Percentiles rank a stretch among this genome's conserved stretches.
Conservation (phyloP, 2,888 invertebrate species). For the Desoria tigrina region DNA sequence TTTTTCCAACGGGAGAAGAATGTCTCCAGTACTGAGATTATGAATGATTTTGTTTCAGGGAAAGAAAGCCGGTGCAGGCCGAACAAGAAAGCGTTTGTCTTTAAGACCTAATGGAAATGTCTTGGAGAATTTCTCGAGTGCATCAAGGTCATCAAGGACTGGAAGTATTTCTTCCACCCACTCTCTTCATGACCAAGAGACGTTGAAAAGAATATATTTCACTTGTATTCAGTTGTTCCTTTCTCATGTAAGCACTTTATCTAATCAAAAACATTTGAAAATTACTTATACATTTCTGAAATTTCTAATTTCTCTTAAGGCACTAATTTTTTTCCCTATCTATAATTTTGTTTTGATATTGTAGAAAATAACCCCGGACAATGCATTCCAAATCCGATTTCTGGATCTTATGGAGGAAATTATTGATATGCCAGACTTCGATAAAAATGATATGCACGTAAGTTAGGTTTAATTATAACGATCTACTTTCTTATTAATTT, state of each 20-base stretch:
- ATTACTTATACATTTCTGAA: conserved; percentile 1
- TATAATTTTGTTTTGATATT: neutral
- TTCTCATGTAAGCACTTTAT: conserved; percentile 46
- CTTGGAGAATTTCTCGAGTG: neutral
- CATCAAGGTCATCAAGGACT: neutral
- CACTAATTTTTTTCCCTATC: neutral
- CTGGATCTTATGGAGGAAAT: conserved; percentile 49
- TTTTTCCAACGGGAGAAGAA: too few species aligned
- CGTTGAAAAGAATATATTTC: conserved; percentile 42
- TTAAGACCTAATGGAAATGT: conserved; percentile 7
- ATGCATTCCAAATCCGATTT: conserved; percentile 48
- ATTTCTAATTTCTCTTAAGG: conserved; percentile 7
- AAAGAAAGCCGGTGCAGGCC: conserved; percentile 1
- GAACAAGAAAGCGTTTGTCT: conserved; percentile 29
- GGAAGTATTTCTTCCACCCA: neutral
- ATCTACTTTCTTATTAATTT: neutral
- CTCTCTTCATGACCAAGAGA: conserved; percentile 6
- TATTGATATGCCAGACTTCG: conserved; percentile 44
- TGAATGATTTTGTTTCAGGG: conserved; percentile 10
- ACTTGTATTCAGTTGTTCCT: conserved; percentile 45
- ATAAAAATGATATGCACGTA: conserved; percentile 48
- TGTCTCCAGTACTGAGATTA: neutral
- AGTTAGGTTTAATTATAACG: too few species aligned
- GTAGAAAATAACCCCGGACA: conserved; percentile 48
- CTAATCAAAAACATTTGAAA: too few species aligned